Evolutionary conservation across 2,113 vertebrate genomes (phyloP).

Genomic region (Embiotoca jacksoni): DNA sequence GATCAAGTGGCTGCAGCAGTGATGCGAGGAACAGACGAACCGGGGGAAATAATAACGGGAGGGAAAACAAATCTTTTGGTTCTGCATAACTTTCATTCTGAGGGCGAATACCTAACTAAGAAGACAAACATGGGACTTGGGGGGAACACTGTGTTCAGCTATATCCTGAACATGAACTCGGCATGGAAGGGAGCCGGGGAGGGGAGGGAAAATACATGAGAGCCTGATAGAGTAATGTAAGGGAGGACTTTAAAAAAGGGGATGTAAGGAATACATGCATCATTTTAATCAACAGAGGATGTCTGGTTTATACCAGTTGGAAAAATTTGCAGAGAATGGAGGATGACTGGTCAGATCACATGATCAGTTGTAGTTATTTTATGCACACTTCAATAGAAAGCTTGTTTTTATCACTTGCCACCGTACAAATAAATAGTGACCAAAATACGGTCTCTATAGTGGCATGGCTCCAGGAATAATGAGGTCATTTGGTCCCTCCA

Average conservation of each 20-base stretch:
- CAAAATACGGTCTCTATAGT: background rate
- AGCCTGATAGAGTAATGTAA: conserved; percentile 53
- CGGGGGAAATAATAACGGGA: conserved; percentile 45
- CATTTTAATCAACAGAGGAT: conserved; percentile 21
- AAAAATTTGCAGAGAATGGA: too few species aligned
- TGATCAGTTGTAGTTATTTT: background rate
- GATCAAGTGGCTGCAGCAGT: conserved; percentile 28
- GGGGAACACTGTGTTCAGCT: conserved; percentile 73
- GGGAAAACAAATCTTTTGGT: conserved; percentile 62
- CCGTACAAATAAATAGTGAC: background rate
- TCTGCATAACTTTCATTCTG: conserved; percentile 32
- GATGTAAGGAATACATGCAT: conserved; percentile 32
- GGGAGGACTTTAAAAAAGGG: conserved; percentile 40
- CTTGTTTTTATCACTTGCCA: background rate
- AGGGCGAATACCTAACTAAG: conserved; percentile 61
- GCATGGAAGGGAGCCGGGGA: conserved; percentile 29
- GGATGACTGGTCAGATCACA: background rate
- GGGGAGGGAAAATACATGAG: conserved; percentile 34
- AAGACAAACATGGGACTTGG: conserved; percentile 66
- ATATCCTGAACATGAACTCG: conserved; percentile 47
- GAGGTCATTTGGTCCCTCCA: too few species aligned
- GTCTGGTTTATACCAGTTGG: conserved; percentile 14
- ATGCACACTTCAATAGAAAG: background rate
- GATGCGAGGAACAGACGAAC: conserved; percentile 46
- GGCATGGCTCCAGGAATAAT: too few species aligned